Evolutionary conservation across 1,140 invertebrate species (phyloP).

Genomic region (Diachasma alloeum): DNA sequence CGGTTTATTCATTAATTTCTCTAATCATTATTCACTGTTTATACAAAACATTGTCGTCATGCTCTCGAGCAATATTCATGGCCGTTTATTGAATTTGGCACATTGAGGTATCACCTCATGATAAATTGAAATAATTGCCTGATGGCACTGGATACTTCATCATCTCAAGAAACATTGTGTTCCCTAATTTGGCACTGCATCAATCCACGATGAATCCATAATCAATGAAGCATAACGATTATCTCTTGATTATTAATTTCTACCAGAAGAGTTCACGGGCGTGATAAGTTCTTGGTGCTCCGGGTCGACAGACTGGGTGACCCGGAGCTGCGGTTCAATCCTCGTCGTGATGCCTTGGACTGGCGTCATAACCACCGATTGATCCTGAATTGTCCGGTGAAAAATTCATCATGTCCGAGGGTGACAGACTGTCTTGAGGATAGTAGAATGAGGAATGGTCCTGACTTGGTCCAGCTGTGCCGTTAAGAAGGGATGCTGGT

Average conservation of each 20-base stretch:
- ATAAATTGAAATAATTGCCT: not conserved
- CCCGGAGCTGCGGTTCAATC: constrained; percentile 70
- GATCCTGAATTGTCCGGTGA: constrained; percentile 66
- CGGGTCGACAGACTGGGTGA: constrained; percentile 63
- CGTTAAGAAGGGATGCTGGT: constrained; percentile 62
- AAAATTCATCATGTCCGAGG: constrained; percentile 67
- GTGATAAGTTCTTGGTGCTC: constrained; percentile 52
- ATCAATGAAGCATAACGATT: not conserved
- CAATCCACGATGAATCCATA: not conserved
- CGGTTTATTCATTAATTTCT: no score
- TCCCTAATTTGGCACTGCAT: not conserved
- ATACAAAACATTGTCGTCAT: no score
- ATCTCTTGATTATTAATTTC: not conserved
- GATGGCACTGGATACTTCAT: not conserved
- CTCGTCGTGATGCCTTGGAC: constrained; percentile 70
- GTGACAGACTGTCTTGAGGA: constrained; percentile 66
- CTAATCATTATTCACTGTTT: no score
- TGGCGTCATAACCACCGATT: constrained; percentile 66
- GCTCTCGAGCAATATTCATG: not conserved
- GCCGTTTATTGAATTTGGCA: not conserved
- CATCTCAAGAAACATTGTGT: not conserved
- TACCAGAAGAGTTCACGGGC: constrained; percentile 61
- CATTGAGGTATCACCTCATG: not conserved
- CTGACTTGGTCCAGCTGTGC: constrained; percentile 65
- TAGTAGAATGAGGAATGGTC: constrained; percentile 67